Evolutionary conservation across 2,113 vertebrate genomes (phyloP), one percentile per base, ranked within the genome.

Genomic region (Rutilus rutilus): DNA sequence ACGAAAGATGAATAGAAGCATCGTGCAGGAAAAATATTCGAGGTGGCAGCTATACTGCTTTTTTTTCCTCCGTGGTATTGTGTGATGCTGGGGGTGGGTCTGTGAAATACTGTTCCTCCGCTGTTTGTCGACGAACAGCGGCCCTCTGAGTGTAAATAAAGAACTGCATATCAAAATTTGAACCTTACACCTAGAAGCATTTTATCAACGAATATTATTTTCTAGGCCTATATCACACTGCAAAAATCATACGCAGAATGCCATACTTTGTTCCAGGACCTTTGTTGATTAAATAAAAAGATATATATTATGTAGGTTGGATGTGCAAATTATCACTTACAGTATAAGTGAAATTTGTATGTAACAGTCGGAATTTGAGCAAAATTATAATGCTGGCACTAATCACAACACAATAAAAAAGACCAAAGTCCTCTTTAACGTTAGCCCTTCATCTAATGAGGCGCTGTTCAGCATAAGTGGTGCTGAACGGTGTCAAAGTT

Each of bases 101-200:
- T 52, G 33, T 57, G 3, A 21, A 57, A 36, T 11, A 60, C n/a
- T 1, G 2, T 25, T 17, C 47, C 33, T 17, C 12, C 1, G 11
- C 9, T 62, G 5, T 39, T 30, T 30, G 19, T 74, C 77, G 47
- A 85, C 52, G 73, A 73, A 90, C 85, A 90, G 88, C 90, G 88
- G 52, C 90, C 33, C 88, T 85, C 11, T 82, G 89, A 90, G 89
- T 78, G 39, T 19, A 86, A 85, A 47, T 15, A 15, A 25, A 6
- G 77, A 67, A 89, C 19, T 86, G 36, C 77, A 86, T 23, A 65
- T 33, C 10, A 19, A 52, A 50, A 12, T 19, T 67, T 4, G 8
- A 33, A 8, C 27, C 27, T 4, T 67, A 17, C 11, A 65, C 11
- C 4, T 6, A 15, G 17, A 17, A 6, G 27, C 27, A 67, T 67